phyloP scores from a whole-genome alignment of 2,113 vertebrate species.

The Rostratula benghalensis region DNA sequence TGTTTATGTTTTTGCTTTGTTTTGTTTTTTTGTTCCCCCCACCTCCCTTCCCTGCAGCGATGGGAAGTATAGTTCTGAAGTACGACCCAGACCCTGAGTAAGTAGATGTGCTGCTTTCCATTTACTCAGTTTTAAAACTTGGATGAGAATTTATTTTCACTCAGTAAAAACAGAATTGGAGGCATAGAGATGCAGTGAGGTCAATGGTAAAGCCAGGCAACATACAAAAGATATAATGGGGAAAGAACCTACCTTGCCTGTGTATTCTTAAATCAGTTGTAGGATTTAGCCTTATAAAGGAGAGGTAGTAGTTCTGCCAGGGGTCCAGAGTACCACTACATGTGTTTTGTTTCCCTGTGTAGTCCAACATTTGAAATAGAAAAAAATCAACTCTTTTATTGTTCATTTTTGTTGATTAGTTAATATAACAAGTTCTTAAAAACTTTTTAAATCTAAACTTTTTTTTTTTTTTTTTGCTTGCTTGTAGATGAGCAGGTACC shows the following conservation, averaged over 20 bases:
- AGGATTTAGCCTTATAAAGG: background rate
- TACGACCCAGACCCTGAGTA: constrained; percentile 89
- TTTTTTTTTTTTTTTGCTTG: background rate
- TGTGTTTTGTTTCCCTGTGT: background rate
- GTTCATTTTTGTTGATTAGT: background rate
- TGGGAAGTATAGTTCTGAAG: constrained; percentile 94
- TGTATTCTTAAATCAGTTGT: background rate
- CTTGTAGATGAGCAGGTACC: background rate
- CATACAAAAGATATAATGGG: background rate
- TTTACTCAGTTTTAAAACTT: background rate
- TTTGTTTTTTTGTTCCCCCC: background rate
- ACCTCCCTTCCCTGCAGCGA: constrained; percentile 70
- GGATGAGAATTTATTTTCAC: background rate
- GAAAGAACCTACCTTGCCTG: background rate
- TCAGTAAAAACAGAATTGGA: background rate
- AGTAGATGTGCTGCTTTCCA: constrained; percentile 55
- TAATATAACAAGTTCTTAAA: background rate
- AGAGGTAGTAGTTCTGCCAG: background rate
- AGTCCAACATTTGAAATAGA: background rate
- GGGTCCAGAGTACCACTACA: background rate
- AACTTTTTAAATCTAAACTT: background rate
- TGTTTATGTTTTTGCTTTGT: background rate
- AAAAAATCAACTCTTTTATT: background rate
- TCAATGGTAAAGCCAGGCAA: background rate
- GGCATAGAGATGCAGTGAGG: background rate